These are phyloP conservation scores for Empis livida DNA, from an alignment of 2,888 invertebrate species.

Conservation along the genomic window DNA sequence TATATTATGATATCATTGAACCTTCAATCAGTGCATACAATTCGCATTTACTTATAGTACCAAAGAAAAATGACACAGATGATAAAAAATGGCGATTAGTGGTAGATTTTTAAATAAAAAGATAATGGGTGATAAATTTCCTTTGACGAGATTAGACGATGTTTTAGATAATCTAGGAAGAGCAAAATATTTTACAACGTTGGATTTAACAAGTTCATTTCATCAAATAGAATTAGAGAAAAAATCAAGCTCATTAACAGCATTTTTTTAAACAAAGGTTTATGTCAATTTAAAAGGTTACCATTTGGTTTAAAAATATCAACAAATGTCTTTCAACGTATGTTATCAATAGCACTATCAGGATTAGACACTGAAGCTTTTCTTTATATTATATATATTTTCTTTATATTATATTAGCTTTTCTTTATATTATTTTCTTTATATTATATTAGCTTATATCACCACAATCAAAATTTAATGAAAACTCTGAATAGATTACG, in stretches of 20 bases:
- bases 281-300: slow-evolving; percentile 5
- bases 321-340: slow-evolving; percentile 5
- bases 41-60: slow-evolving; percentile 4
- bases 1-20: slow-evolving; percentile 1
- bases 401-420: slow-evolving; percentile 8
- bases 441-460: slow-evolving; percentile 3
- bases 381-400: slow-evolving; percentile 12
- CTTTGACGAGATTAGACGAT: no score
- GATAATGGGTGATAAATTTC: no score
- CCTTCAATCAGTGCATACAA: slow-evolving; percentile 2
- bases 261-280: slow-evolving; percentile 1
- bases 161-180: not conserved
- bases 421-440: no score
- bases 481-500: slow-evolving; percentile 6
- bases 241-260: not conserved
- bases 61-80: not conserved
- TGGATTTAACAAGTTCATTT: no score
- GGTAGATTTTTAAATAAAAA: not conserved
- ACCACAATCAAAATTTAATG: slow-evolving; percentile 8
- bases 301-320: slow-evolving; percentile 7
- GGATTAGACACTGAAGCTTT: slow-evolving; percentile 5
- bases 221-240: not conserved
- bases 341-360: slow-evolving; percentile 5
- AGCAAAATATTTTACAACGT: slow-evolving; percentile 5
- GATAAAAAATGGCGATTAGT: not conserved